Evolutionary conservation across 1,140 invertebrate genomes (phyloP).

Genomic region (Trichogramma pretiosum): DNA sequence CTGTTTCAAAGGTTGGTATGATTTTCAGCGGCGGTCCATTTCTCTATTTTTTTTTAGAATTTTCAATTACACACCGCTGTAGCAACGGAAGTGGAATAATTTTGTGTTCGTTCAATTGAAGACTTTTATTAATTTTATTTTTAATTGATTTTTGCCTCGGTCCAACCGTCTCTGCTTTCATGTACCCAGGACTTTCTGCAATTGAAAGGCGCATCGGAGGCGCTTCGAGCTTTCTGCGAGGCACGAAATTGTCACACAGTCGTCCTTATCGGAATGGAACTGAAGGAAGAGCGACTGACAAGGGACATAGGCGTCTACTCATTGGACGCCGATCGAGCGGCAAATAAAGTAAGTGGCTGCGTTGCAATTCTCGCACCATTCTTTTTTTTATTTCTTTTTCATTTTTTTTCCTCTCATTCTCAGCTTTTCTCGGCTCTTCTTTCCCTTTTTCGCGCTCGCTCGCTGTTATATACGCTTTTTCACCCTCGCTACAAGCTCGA

Average conservation of each 20-base stretch:
- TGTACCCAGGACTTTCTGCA: slow-evolving; percentile 43
- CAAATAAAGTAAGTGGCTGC: slow-evolving; percentile 32
- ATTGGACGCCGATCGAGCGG: slow-evolving; percentile 26
- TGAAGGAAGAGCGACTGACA: slow-evolving; percentile 34
- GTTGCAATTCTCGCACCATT: slow-evolving; percentile 12
- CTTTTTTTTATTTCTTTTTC: slow-evolving; percentile 5
- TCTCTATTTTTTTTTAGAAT: no score
- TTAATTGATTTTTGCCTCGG: no score
- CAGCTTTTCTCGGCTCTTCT: slow-evolving; percentile 13
- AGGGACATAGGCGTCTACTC: slow-evolving; percentile 49
- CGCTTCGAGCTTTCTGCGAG: slow-evolving; percentile 42
- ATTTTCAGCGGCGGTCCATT: no score
- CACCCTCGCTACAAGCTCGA: not conserved
- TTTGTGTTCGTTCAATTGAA: no score
- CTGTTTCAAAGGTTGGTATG: no score
- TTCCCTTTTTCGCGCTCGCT: slow-evolving; percentile 2
- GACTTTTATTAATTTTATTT: no score
- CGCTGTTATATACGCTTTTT: not conserved
- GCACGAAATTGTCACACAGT: slow-evolving; percentile 34
- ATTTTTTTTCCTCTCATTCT: slow-evolving; percentile 7
- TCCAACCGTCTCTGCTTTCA: not conserved
- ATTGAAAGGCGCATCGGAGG: slow-evolving; percentile 33
- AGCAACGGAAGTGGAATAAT: no score
- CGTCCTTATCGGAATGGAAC: slow-evolving; percentile 48
- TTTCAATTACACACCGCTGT: no score